phyloP scores from a whole-genome alignment of 2,888 invertebrate genomes.

The Tetrapedia diversipes region DNA sequence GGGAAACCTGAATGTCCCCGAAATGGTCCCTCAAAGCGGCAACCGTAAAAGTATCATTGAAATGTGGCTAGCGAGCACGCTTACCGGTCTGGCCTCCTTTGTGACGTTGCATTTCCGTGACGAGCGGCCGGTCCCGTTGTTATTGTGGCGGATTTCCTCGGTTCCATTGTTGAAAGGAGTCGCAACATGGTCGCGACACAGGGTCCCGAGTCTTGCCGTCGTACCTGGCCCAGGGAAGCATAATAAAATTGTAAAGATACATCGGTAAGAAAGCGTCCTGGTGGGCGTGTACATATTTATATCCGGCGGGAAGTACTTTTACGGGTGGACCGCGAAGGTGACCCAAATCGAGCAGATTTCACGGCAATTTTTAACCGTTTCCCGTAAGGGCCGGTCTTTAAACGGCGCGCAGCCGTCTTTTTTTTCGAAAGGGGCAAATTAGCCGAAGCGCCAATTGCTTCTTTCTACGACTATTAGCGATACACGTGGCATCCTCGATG shows the following conservation, averaged over 20 bases:
- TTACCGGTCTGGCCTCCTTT: slow-evolving; percentile 40
- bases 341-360: slow-evolving; percentile 30
- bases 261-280: slow-evolving; percentile 55
- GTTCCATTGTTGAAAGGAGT: slow-evolving; percentile 47
- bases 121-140: slow-evolving; percentile 62
- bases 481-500: slow-evolving; percentile 57
- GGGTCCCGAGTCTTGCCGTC: slow-evolving; percentile 50
- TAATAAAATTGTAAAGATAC: slow-evolving; percentile 72
- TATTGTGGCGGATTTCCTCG: slow-evolving; percentile 75
- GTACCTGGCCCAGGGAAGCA: slow-evolving; percentile 68
- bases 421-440: slow-evolving; percentile 2
- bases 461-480: slow-evolving; percentile 68
- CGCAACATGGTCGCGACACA: slow-evolving; percentile 52
- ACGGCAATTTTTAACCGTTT: slow-evolving; percentile 45
- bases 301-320: slow-evolving; percentile 33
- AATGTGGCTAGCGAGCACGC: slow-evolving; percentile 28
- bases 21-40: slow-evolving; percentile 37
- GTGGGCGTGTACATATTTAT: slow-evolving; percentile 66
- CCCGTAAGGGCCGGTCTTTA: slow-evolving; percentile 3
- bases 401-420: slow-evolving; percentile 10
- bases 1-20: slow-evolving; percentile 24
- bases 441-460: slow-evolving; percentile 50
- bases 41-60: slow-evolving; percentile 44
- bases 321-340: slow-evolving; percentile 1
- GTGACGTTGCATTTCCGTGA: slow-evolving; percentile 73